phyloP scores from a whole-genome alignment of 2,113 vertebrate species.

The human (Homo sapiens) region DNA sequence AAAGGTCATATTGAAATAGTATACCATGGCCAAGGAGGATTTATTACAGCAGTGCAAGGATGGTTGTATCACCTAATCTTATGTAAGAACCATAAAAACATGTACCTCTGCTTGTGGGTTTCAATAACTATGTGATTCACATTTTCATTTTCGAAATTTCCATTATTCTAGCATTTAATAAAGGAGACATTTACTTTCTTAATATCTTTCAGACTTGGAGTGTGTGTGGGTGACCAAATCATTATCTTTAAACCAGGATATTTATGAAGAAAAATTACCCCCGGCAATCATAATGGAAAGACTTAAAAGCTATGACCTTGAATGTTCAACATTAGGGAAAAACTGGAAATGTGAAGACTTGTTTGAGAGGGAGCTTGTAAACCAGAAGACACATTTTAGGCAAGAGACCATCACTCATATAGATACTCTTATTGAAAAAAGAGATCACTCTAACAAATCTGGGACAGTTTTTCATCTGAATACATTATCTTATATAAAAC shows the following conservation, averaged over 20 bases:
- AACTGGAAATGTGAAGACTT: background rate
- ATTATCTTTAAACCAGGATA: background rate
- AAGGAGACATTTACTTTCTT: constrained; percentile 20
- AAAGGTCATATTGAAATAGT: background rate
- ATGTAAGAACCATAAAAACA: background rate
- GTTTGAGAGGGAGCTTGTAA: background rate
- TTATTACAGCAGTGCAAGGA: background rate
- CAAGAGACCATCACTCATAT: background rate
- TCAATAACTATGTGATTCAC: background rate
- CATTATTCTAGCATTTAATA: background rate
- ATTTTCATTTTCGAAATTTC: background rate
- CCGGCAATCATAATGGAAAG: background rate
- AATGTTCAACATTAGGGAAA: background rate
- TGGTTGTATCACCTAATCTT: background rate
- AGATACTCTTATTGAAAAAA: background rate
- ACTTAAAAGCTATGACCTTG: background rate
- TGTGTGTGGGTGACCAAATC: constrained; percentile 3
- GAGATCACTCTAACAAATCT: background rate
- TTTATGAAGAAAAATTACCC: constrained; percentile 20
- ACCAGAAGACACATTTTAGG: background rate
- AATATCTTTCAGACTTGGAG: constrained; percentile 62
- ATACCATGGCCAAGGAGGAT: background rate
- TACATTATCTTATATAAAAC: constrained; percentile 32
- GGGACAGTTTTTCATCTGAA: background rate
- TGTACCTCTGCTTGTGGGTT: background rate